Evolutionary conservation across 2,113 vertebrate species (phyloP), one percentile per base, ranked within the genome.

Genomic region (Vireo altiloquus): DNA sequence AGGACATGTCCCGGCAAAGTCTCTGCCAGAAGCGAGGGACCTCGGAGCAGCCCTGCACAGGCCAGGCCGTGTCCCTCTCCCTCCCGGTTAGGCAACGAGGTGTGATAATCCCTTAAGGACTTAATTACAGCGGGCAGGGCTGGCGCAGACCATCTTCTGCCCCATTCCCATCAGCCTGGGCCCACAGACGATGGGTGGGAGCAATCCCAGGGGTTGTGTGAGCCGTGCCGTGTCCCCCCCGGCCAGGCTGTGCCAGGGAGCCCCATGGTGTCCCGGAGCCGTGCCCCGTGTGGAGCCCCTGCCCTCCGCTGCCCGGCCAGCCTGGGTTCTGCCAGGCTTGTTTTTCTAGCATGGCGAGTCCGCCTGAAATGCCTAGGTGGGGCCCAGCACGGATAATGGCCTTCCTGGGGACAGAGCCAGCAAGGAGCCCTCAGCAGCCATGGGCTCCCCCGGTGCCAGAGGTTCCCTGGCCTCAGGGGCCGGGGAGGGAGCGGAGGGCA

Each of bases 261-360:
- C 52, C 37, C 52, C 0, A 0, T 4, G 2, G 28, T 66, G 56
- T 35, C 40, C 59, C 2, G 0, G 30, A 50, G 42, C 63, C 0
- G 0, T 86, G 46, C 31, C 61, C 54, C 0, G 0, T 10, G 21
- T 16, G 15, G 30, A 83, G 59, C n/a, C 60, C 64, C 39, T 63
- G 64, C 50, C 15, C 27, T 83, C 21, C 0, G 0, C 42, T 57
- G 70, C 71, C 74, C 0, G 1, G 69, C 20, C 30, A 87, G 86
- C 85, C 77, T 42, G 28, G 84, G 61, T 53, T 85, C 61, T 69
- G 61, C 76, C 89, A 90, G 92, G 86, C 95, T 93, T 56, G 94
- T 93, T 96, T 96, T 95, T 96, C 97, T 91, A 91, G 94, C 86
- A n/a, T 6, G 88, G 94, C 72, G 22, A 91, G 93, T 96, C 87